Base-by-base conservation (phyloP, 2,888 invertebrate genomes). In the Metopia argyrocephala region DNA sequence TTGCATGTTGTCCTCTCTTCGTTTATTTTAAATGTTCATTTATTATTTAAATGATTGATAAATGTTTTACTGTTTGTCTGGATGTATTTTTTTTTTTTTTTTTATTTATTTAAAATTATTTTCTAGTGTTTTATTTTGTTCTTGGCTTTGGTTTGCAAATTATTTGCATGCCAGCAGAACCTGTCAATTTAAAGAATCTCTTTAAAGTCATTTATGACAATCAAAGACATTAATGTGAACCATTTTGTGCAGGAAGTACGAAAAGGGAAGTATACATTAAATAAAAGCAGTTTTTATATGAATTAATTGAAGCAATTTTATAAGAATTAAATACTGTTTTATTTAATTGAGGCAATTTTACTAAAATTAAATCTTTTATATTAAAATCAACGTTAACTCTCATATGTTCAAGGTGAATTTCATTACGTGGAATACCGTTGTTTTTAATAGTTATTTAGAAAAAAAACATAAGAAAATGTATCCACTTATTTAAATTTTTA, bases 41-140 rank as follows among this genome's bases (percentile, higher is more conserved):
- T 78, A 59, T 66, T 78, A 56, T 61, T 48, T 66, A 73, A 71
- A 80, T 76, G 79, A 76, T 76, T 76, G 62, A 80, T 76, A 76
- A 76, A 80, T 76, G 57, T 76, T 71, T 70, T 69, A n/a, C n/a
- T n/a, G n/a, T n/a, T 20, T 56, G 54, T 79, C 65, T 79, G 65
- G 59, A 56, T 69, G 70, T 75, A 12, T 38, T 12, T 38, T 38
- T 38, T 2, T 31, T 31, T 12, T 1, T 31, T 31, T 31, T 31
- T 45, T 46, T 46, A n/a, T 28, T n/a, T 48, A 7, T 64, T 12
- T 25, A 18, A 31, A 70, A 61, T 52, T 61, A 61, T 59, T 70
- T 12, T 70, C 50, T 28, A 23, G 25, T 21, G 46, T 57, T 57
- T 69, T 38, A 25, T 38, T 23, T 23, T 57, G 18, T 66, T 66